Evolutionary conservation across 2,888 invertebrate genomes (phyloP).

Genomic region (Capitulum mitella): DNA sequence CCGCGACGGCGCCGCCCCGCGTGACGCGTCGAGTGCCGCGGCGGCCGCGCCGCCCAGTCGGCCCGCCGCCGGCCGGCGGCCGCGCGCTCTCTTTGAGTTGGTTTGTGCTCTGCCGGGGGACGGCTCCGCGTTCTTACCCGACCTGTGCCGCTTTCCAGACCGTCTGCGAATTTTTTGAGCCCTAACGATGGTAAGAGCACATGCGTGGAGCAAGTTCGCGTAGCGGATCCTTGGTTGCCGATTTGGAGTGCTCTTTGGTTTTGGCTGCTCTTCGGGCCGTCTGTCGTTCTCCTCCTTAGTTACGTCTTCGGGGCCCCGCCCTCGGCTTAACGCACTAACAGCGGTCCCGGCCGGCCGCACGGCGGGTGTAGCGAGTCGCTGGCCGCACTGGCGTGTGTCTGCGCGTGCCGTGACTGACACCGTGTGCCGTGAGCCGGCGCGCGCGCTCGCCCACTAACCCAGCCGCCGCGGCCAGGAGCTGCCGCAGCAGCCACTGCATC

Average conservation of each 20-base stretch:
- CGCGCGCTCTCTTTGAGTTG: too few relatives aligned
- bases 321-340: too few relatives aligned
- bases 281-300: too few relatives aligned
- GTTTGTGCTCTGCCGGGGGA: too few relatives aligned
- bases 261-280: too few relatives aligned
- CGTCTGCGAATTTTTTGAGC: background rate
- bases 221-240: background rate
- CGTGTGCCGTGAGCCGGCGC: background rate
- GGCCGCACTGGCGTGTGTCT: background rate
- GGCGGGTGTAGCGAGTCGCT: too few relatives aligned
- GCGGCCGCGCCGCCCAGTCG: too few relatives aligned
- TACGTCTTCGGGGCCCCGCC: too few relatives aligned
- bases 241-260: background rate
- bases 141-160: conserved; percentile 1
- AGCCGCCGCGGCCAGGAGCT: background rate
- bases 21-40: too few relatives aligned
- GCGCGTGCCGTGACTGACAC: background rate
- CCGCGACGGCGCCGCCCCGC: too few relatives aligned
- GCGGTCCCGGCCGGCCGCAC: too few relatives aligned
- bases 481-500: conserved; percentile 15
- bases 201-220: background rate
- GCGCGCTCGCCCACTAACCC: background rate
- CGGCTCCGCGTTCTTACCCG: background rate
- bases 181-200: conserved; percentile 12
- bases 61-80: too few relatives aligned